Conservation (phyloP, 2,113 vertebrate genomes). For the Pseudorasbora parva region DNA sequence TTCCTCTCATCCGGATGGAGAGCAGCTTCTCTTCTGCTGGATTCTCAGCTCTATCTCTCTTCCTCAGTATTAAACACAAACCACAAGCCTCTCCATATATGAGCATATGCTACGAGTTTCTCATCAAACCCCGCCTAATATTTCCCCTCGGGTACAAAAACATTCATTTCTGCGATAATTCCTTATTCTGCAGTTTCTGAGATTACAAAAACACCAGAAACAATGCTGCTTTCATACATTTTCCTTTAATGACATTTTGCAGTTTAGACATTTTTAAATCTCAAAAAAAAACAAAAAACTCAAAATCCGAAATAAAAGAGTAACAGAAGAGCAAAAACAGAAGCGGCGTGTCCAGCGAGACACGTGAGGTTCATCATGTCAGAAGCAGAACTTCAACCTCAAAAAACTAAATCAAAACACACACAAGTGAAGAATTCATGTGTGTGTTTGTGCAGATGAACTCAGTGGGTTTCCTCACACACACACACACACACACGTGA, state of each 20-base stretch:
- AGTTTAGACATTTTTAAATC: neutral
- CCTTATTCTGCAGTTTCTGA: neutral
- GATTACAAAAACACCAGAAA: neutral
- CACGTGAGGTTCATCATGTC: neutral
- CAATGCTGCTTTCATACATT: neutral
- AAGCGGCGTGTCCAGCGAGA: neutral
- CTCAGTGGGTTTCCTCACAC: neutral
- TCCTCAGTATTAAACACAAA: neutral
- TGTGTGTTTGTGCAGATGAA: neutral
- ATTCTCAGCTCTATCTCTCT: conserved; percentile 13
- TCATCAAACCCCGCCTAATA: neutral
- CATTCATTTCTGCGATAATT: no score
- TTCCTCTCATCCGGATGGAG: no score
- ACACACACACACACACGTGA: conserved; percentile 25
- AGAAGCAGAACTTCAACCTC: neutral
- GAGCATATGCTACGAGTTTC: neutral
- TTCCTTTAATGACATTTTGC: conserved; percentile 46
- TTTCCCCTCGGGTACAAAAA: neutral
- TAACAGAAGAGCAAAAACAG: conserved; percentile 8
- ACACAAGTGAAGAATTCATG: neutral
- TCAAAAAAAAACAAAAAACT: conserved; percentile 6
- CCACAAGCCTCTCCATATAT: neutral
- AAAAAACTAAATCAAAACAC: neutral
- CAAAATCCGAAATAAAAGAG: conserved; percentile 7
- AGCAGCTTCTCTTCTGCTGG: no score